phyloP scores from a whole-genome alignment of 2,888 invertebrate species.

The Tiphia femorata region DNA sequence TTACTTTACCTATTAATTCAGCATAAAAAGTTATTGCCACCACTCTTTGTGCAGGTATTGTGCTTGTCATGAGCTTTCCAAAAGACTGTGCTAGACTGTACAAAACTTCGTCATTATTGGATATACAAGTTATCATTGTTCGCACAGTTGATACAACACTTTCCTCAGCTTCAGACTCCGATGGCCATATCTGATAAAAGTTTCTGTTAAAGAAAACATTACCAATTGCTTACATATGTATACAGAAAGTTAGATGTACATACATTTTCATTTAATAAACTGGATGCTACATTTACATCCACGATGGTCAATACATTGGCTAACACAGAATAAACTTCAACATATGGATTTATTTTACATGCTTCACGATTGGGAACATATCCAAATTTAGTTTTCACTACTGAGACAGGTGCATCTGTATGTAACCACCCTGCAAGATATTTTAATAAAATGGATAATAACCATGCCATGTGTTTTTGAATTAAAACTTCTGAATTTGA shows the following conservation, averaged over 20 bases:
- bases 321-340: slow-evolving; percentile 55
- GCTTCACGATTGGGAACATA: slow-evolving; percentile 61
- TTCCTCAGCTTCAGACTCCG: slow-evolving; percentile 52
- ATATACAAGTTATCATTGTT: slow-evolving; percentile 51
- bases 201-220: neutral
- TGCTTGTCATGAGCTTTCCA: slow-evolving; percentile 54
- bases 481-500: slow-evolving; percentile 50
- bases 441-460: slow-evolving; percentile 52
- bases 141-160: slow-evolving; percentile 52
- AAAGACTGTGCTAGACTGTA: slow-evolving; percentile 48
- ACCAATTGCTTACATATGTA: neutral
- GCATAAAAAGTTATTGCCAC: slow-evolving; percentile 55
- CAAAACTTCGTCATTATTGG: slow-evolving; percentile 36
- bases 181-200: slow-evolving; percentile 44
- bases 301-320: slow-evolving; percentile 49
- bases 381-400: slow-evolving; percentile 57
- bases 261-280: slow-evolving; percentile 49
- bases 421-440: slow-evolving; percentile 61
- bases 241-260: neutral
- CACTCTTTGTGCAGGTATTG: slow-evolving; percentile 55
- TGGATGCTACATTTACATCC: slow-evolving; percentile 45
- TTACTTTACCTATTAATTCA: slow-evolving; percentile 55
- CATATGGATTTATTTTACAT: slow-evolving; percentile 57
- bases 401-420: slow-evolving; percentile 57
- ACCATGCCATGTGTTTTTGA: slow-evolving; percentile 43